Evolutionary conservation across 2,113 vertebrate genomes (phyloP), one percentile per base, ranked within the genome.

Genomic region (Saiga tatarica): DNA sequence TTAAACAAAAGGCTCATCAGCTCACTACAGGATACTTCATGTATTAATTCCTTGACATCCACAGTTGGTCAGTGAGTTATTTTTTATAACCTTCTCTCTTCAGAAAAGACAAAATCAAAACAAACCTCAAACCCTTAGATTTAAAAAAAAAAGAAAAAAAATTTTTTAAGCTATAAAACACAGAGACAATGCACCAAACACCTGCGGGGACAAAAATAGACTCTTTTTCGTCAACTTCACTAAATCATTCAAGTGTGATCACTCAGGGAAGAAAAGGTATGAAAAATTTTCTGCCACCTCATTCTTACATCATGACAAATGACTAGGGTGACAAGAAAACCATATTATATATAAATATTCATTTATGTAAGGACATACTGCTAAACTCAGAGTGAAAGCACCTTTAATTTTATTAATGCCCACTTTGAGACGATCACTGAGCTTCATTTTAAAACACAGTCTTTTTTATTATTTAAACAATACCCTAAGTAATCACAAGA

Each of bases 381-480:
- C 39, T 93, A 93, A 95, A 67, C 10, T 53, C 39, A 81, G 47
- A 87, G 33, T 67, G 36, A 94, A 87, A 83, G 45, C 6, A 96
- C 12, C 50, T 94, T 71, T 87, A n/a, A 67, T 87, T 96, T 89
- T 87, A 95, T 57, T 85, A 85, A 81, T 53, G 76, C 10, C 30
- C 28, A 76, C 57, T 93, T 15, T 67, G 53, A 94, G 89, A 96
- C 85, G 14, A 30, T 87, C 39, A 94, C 2, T 71, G 50, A 93
- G 15, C 4, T 93, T 42, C 89, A 57, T 82, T 89, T 97, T 90
- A 94, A 88, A 85, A 85, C 30, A 83, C 0, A 36, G 30, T 62
- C 71, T 90, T 79, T 90, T 95, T 28, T 81, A 82, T 84, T 74
- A 93, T 89, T 81, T 94, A 59, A 85, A 53, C 8, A 93, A 74